Evolutionary conservation across 2,888 invertebrate genomes (phyloP).

Genomic region (Harpagoxenus sublaevis): DNA sequence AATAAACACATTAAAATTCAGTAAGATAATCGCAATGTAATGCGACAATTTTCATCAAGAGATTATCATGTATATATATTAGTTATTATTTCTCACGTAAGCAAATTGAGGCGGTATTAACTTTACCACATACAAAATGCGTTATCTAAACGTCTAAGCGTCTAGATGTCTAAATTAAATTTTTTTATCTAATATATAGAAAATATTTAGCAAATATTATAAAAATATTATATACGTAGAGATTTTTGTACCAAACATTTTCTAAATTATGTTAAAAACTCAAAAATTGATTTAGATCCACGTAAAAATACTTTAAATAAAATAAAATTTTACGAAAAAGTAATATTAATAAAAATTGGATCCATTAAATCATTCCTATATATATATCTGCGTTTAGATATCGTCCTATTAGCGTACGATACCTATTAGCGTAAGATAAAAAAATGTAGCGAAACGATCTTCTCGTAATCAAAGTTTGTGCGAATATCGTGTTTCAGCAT

Average conservation of each 20-base stretch:
- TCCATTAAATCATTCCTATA: background rate
- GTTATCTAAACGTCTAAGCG: background rate
- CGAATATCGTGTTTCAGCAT: constrained; percentile 13
- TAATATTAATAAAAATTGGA: background rate
- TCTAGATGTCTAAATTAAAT: no score
- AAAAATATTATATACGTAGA: background rate
- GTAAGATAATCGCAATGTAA: background rate
- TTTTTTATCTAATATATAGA: background rate
- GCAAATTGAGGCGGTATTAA: background rate
- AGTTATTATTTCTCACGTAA: background rate
- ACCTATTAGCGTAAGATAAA: background rate
- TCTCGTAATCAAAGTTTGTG: background rate
- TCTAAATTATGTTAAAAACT: background rate
- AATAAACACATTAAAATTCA: background rate
- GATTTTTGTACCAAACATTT: background rate
- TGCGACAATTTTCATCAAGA: constrained; percentile 1
- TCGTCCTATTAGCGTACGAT: background rate
- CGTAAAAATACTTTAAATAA: background rate
- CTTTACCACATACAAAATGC: background rate
- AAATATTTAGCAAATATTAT: background rate
- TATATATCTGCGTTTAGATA: background rate
- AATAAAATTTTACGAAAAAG: background rate
- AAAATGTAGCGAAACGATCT: background rate
- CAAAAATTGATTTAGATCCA: background rate
- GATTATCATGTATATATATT: constrained; percentile 15